phyloP scores from a whole-genome alignment of 1,140 invertebrate species.

The Antheraea pernyi region DNA sequence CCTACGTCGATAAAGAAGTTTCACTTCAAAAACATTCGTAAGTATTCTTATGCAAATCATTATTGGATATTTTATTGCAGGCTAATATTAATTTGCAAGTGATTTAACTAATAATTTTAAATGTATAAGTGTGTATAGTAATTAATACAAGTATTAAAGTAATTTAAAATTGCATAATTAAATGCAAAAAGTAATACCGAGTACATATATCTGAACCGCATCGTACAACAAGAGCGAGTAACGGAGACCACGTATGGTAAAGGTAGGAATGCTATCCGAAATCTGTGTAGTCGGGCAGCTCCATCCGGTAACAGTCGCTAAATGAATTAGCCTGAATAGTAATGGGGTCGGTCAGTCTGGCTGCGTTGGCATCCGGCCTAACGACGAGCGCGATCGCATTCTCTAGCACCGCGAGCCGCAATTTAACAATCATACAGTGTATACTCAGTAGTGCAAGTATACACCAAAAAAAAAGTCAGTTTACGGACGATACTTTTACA shows the following conservation, averaged over 20 bases:
- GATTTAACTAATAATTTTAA: too few species aligned
- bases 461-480: neutral
- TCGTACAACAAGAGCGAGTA: neutral
- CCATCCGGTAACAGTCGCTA: conserved; percentile 43
- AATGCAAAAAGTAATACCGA: too few species aligned
- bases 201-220: neutral
- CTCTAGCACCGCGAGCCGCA: conserved; percentile 33
- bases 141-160: too few species aligned
- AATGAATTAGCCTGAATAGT: conserved; percentile 69
- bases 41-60: too few species aligned
- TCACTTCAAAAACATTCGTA: too few species aligned
- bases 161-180: too few species aligned
- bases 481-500: neutral
- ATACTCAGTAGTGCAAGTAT: neutral
- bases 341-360: conserved; percentile 76
- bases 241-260: neutral
- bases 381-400: conserved; percentile 64
- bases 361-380: conserved; percentile 75
- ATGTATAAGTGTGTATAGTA: too few species aligned
- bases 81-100: too few species aligned
- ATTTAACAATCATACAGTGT: conserved; percentile 3
- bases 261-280: conserved; percentile 7
- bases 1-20: too few species aligned
- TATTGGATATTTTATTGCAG: too few species aligned
- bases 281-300: conserved; percentile 15